phyloP scores from a whole-genome alignment of 64 coral and sea anemone species.

The Anthopleura sola region DNA sequence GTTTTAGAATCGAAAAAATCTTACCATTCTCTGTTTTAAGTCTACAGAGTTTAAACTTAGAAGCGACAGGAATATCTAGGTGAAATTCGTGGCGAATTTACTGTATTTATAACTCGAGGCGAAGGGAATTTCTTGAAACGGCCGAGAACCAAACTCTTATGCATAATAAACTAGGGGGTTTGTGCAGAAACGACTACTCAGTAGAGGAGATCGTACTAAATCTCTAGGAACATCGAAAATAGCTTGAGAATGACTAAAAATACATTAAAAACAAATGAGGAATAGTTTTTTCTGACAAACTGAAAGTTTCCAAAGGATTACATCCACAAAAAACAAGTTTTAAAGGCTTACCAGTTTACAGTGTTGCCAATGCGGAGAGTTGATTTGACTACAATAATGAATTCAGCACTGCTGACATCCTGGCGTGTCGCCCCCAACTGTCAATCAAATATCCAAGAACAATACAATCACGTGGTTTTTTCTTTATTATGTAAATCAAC shows the following conservation, averaged over 20 bases:
- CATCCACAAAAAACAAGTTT: constrained; percentile 10
- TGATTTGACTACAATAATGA: constrained; percentile 28
- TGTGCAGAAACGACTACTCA: constrained; percentile 10
- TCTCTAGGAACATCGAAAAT: neutral
- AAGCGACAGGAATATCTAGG: neutral
- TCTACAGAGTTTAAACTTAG: neutral
- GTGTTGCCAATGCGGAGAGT: constrained; percentile 23
- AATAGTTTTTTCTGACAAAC: constrained; percentile 10
- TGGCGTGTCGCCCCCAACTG: constrained; percentile 22
- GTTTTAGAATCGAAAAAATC: constrained; percentile 1
- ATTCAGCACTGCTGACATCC: constrained; percentile 24
- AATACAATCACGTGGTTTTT: constrained; percentile 14
- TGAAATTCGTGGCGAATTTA: constrained; percentile 1
- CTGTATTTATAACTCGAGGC: neutral
- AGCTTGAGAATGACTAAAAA: neutral
- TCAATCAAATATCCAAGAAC: constrained; percentile 9
- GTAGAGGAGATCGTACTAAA: neutral
- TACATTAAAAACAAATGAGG: neutral
- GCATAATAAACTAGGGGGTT: constrained; percentile 14
- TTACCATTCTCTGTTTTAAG: neutral
- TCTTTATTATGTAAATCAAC: constrained; percentile 13
- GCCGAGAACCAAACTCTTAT: neutral
- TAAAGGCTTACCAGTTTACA: constrained; percentile 23
- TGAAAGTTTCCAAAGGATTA: constrained; percentile 13
- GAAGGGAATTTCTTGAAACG: neutral